Percentiles rank a stretch among this genome's conserved stretches.
Conservation (phyloP, 2,888 invertebrate genomes). For the Cephus rjabovi region DNA sequence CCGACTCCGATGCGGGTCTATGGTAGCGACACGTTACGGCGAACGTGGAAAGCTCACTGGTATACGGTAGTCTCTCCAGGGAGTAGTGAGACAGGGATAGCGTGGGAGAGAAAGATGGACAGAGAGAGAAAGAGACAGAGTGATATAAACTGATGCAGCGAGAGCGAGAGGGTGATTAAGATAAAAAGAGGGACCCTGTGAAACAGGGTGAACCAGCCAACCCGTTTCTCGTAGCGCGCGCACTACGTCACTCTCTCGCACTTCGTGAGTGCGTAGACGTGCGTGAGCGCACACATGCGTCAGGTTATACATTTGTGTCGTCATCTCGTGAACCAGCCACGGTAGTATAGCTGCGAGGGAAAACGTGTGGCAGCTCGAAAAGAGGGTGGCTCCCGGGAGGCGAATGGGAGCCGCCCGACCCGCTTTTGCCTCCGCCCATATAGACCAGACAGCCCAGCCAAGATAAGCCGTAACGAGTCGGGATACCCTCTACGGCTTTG, state of each 20-base stretch:
- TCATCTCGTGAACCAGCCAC: neutral
- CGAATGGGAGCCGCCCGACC: constrained; percentile 58
- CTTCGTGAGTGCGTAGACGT: neutral
- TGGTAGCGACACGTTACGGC: constrained; percentile 1
- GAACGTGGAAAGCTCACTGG: neutral
- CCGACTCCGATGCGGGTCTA: constrained; percentile 3
- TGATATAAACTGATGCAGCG: too few relatives aligned
- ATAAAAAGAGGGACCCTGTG: neutral
- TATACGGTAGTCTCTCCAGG: neutral
- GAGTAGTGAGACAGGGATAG: neutral
- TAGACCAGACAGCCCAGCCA: constrained; percentile 8
- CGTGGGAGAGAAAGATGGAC: neutral
- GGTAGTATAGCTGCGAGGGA: neutral
- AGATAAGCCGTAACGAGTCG: constrained; percentile 4
- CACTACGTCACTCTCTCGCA: neutral
- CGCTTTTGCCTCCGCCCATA: constrained; percentile 61
- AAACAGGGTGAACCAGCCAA: neutral
- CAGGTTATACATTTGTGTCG: neutral
- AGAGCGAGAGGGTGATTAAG: neutral
- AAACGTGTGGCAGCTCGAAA: constrained; percentile 36
- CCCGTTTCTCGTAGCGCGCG: neutral
- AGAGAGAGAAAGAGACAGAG: too few relatives aligned
- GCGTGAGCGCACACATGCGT: neutral
- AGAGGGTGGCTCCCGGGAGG: constrained; percentile 59
- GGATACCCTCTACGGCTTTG: neutral